phyloP scores from a whole-genome alignment of 2,888 invertebrate species.

The Platycheirus albimanus region DNA sequence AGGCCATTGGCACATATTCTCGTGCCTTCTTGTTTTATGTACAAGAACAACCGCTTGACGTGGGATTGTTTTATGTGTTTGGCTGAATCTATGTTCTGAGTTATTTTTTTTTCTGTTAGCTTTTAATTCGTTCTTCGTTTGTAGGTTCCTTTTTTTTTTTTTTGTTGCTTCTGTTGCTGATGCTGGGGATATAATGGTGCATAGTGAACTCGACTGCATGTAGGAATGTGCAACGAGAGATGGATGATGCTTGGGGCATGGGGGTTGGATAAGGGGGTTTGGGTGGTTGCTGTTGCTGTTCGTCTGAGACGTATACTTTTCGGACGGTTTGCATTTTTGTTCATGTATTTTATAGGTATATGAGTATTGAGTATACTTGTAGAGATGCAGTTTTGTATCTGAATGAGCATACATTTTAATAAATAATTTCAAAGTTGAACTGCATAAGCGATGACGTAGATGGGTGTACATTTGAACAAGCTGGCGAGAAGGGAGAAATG shows the following conservation, averaged over 20 bases:
- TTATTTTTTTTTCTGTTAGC: conserved; percentile 54
- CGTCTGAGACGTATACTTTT: conserved; percentile 69
- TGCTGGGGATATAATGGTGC: conserved; percentile 53
- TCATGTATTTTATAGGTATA: background rate
- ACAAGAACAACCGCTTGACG: conserved; percentile 74
- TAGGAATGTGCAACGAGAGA: conserved; percentile 67
- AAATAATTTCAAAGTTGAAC: conserved; percentile 74
- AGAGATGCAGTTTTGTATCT: conserved; percentile 33
- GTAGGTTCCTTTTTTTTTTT: conserved; percentile 18
- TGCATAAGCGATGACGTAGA: conserved; percentile 74
- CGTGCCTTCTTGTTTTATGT: conserved; percentile 75
- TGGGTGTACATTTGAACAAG: conserved; percentile 48
- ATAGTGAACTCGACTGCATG: conserved; percentile 60
- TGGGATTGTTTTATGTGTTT: conserved; percentile 74
- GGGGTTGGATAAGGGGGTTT: background rate
- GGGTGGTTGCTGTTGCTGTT: conserved; percentile 45
- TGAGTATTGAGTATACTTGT: too few relatives aligned
- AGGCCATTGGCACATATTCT: conserved; percentile 78
- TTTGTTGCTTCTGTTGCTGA: conserved; percentile 25
- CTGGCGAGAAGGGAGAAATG: background rate
- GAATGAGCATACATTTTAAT: conserved; percentile 72
- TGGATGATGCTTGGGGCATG: conserved; percentile 56
- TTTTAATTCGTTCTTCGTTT: conserved; percentile 58
- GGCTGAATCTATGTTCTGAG: conserved; percentile 61
- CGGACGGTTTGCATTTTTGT: conserved; percentile 35